These are phyloP conservation scores for Naja naja DNA, from an alignment of 2,113 vertebrate genomes.

Conservation along the genomic window DNA sequence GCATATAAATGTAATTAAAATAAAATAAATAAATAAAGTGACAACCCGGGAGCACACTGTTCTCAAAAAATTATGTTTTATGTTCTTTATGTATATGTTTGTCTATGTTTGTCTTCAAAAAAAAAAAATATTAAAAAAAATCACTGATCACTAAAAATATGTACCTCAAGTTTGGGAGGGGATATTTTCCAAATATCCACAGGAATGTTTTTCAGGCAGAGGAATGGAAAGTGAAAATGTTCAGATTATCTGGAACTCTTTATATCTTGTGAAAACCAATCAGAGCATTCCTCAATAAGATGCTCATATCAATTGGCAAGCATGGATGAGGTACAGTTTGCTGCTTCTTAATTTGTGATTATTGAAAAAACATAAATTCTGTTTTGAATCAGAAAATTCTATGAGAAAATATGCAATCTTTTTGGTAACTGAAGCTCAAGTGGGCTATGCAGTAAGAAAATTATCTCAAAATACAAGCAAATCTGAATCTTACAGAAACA, in stretches of 20 bases:
- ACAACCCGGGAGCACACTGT: too few species aligned
- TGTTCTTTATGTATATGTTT: too few species aligned
- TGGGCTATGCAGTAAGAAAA: neutral
- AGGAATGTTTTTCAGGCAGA: neutral
- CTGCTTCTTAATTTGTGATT: neutral
- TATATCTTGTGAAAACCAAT: neutral
- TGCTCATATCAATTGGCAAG: neutral
- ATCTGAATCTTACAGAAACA: neutral
- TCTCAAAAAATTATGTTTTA: too few species aligned
- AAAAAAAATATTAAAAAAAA: too few species aligned
- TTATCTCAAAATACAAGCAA: neutral
- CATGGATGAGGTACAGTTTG: neutral
- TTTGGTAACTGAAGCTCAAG: neutral
- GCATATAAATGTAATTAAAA: too few species aligned
- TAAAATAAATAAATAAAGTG: too few species aligned
- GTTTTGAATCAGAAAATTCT: neutral
- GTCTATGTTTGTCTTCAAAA: too few species aligned
- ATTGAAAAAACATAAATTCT: neutral
- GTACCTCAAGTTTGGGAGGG: neutral
- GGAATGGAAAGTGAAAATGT: neutral
- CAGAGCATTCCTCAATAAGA: neutral
- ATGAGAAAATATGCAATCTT: neutral
- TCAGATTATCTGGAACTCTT: neutral
- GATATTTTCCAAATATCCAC: too few species aligned
- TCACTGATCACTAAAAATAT: neutral